A percentile compares a stretch with the other conserved stretches of the same genome.
phyloP scores from a whole-genome alignment of 2,888 invertebrate genomes.

The Apomyelois bistriatella region DNA sequence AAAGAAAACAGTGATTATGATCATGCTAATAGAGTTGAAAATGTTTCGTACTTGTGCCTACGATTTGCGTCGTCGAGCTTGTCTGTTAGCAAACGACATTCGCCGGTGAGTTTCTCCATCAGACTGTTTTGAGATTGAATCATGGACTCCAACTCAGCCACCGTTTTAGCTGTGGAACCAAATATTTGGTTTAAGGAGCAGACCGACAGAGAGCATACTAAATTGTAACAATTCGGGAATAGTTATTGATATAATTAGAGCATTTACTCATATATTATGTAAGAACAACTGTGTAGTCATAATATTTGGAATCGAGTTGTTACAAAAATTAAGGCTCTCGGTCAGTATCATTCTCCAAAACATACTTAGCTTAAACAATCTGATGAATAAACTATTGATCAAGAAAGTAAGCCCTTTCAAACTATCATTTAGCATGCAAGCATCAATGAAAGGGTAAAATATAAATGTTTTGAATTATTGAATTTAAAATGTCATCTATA shows the following conservation, averaged over 20 bases:
- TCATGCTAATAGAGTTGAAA: conserved; percentile 63
- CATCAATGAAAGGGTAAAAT: conserved; percentile 77
- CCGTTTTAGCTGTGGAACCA: conserved; percentile 89
- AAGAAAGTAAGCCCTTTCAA: conserved; percentile 66
- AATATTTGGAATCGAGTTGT: neutral
- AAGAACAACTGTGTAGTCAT: no score
- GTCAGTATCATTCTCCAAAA: neutral
- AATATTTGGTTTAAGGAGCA: conserved; percentile 65
- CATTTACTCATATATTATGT: conserved; percentile 16
- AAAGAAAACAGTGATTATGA: conserved; percentile 29
- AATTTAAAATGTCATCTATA: conserved; percentile 25
- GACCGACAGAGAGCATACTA: neutral
- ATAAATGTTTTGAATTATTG: conserved; percentile 72
- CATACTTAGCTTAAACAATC: conserved; percentile 57
- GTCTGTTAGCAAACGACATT: conserved; percentile 93
- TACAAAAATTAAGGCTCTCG: conserved; percentile 13
- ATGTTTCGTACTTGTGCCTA: conserved; percentile 90
- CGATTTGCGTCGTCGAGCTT: conserved; percentile 93
- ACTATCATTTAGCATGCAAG: conserved; percentile 65
- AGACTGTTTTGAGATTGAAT: conserved; percentile 94
- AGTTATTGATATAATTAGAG: neutral
- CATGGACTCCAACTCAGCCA: conserved; percentile 93
- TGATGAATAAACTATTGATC: conserved; percentile 86
- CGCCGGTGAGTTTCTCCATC: conserved; percentile 94
- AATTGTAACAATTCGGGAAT: neutral